phyloP scores from a whole-genome alignment of 2,797 vertebrate genomes.

The Artibeus jamaicensis region DNA sequence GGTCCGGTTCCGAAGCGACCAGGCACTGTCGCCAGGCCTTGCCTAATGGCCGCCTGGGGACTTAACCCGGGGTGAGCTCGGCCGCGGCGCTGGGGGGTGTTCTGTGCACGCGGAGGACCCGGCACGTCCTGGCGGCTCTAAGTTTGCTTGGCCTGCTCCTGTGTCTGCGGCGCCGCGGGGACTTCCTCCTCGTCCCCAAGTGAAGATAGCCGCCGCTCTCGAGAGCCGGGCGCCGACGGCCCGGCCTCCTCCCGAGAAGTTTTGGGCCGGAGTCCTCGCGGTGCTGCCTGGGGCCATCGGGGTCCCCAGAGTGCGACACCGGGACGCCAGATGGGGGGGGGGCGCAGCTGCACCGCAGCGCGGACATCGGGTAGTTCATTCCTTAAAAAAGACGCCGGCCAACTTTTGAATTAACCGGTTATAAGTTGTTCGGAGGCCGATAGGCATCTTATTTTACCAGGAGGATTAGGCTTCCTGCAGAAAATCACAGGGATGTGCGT shows the following conservation, averaged over 20 bases:
- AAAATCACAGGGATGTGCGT: background rate
- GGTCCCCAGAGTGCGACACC: background rate
- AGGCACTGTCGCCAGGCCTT: constrained; percentile 27
- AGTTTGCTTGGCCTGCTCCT: background rate
- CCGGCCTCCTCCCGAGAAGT: background rate
- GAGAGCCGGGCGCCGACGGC: background rate
- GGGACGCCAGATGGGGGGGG: background rate
- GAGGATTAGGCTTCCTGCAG: background rate
- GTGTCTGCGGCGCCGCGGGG: background rate
- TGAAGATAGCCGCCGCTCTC: background rate
- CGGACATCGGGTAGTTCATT: background rate
- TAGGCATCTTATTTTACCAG: background rate
- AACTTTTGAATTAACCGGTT: background rate
- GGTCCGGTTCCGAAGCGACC: background rate
- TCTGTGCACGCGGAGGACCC: background rate
- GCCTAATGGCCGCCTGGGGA: constrained; percentile 63
- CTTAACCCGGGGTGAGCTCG: constrained; percentile 20
- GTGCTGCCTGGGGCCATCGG: background rate
- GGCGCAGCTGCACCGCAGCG: background rate
- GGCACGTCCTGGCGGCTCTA: background rate
- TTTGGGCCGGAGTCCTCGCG: background rate
- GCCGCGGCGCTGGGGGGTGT: background rate
- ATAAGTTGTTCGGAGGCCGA: constrained; percentile 16
- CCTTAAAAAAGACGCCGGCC: background rate
- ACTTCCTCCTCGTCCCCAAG: background rate